A percentile compares a stretch with the other conserved stretches of the same genome.
phyloP scores from a whole-genome alignment of 2,888 invertebrate species.

The Polyommatus icarus region DNA sequence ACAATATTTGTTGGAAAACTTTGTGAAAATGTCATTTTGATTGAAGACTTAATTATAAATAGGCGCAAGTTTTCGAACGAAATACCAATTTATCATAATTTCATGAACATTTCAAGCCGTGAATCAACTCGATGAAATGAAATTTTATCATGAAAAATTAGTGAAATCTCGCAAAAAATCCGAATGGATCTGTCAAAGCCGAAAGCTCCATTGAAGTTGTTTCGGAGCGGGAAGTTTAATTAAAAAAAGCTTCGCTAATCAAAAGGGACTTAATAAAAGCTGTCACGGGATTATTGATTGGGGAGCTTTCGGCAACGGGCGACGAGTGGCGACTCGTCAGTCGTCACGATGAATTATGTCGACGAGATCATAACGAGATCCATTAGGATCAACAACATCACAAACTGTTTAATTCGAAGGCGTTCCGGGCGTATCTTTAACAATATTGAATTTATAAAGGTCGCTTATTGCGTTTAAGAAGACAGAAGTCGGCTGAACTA shows the following conservation, averaged over 20 bases:
- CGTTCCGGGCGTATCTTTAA: background rate
- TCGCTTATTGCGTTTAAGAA: background rate
- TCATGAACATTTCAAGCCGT: background rate
- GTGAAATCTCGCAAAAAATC: background rate
- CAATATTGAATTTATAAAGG: background rate
- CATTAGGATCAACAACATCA: background rate
- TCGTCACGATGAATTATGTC: background rate
- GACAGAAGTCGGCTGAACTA: background rate
- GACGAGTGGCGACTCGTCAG: background rate
- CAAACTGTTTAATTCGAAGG: background rate
- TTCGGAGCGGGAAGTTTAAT: conserved; percentile 14
- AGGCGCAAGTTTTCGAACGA: background rate
- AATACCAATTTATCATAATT: background rate
- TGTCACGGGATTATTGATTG: conserved; percentile 17
- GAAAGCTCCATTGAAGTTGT: conserved; percentile 11
- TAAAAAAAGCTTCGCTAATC: conserved; percentile 25
- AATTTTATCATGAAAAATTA: background rate
- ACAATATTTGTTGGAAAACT: background rate
- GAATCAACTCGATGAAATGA: background rate
- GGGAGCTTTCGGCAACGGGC: background rate
- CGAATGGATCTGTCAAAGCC: background rate
- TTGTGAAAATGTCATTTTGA: background rate
- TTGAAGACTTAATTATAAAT: background rate
- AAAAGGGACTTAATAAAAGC: conserved; percentile 23
- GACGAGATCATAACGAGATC: background rate